Evolutionary conservation across 2,888 invertebrate species (phyloP).

Genomic region (Theretra japonica): DNA sequence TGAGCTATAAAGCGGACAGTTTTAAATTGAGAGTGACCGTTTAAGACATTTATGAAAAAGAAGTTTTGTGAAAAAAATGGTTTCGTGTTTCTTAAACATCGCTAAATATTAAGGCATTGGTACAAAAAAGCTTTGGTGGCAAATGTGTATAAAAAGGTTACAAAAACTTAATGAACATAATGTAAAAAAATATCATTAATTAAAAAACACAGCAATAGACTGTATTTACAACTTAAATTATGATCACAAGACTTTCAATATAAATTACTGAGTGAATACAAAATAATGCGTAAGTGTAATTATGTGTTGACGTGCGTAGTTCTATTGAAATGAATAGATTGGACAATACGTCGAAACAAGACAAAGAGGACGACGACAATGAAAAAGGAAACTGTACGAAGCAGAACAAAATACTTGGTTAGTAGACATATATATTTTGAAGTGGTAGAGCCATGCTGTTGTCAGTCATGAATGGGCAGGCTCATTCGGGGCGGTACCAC

Average conservation of each 20-base stretch:
- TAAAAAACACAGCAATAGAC: not conserved
- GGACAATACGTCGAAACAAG: slow-evolving; percentile 62
- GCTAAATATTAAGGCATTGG: too few species aligned
- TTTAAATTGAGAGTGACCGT: not conserved
- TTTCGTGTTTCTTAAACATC: too few species aligned
- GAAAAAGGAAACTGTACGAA: slow-evolving; percentile 74
- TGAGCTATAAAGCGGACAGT: not conserved
- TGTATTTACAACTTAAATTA: not conserved
- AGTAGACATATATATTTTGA: too few species aligned
- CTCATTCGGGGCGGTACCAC: too few species aligned
- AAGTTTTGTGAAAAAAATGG: too few species aligned
- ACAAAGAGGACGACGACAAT: slow-evolving; percentile 66
- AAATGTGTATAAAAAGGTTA: too few species aligned
- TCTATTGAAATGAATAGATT: slow-evolving; percentile 74
- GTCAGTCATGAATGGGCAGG: too few species aligned
- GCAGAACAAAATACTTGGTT: slow-evolving; percentile 74
- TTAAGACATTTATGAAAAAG: too few species aligned
- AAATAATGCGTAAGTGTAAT: slow-evolving; percentile 35
- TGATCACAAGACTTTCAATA: not conserved
- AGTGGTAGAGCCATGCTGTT: too few species aligned
- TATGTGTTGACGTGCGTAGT: slow-evolving; percentile 22
- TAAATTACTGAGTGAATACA: not conserved
- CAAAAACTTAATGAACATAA: not conserved
- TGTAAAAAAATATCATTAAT: not conserved
- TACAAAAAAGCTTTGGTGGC: too few species aligned